Percentiles rank a stretch among this genome's conserved stretches.
Evolutionary conservation across 1,140 invertebrate genomes (phyloP).

Genomic region (Drosophila insularis): DNA sequence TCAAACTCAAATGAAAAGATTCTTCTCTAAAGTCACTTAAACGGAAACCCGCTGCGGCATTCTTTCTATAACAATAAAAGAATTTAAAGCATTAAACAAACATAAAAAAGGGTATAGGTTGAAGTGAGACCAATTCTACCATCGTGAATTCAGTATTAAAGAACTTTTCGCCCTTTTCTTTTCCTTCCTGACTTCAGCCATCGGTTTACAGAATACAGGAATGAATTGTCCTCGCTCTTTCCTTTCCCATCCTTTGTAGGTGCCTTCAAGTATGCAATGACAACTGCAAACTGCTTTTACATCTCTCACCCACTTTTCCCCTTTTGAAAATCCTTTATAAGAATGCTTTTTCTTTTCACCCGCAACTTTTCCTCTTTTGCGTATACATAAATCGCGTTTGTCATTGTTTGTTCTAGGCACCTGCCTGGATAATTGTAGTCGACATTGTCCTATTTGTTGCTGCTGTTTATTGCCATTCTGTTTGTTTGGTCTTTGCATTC

Average conservation of each 20-base stretch:
- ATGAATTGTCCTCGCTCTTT: conserved; percentile 27
- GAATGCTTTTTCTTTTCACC: conserved; percentile 33
- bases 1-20: too few species aligned
- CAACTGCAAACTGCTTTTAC: conserved; percentile 24
- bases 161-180: conserved; percentile 13
- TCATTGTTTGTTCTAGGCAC: conserved; percentile 44
- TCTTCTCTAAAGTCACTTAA: too few species aligned
- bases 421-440: conserved; percentile 50
- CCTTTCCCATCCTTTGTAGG: background rate
- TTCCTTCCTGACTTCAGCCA: conserved; percentile 31
- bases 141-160: conserved; percentile 2
- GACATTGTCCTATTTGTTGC: conserved; percentile 46
- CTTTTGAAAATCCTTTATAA: conserved; percentile 28
- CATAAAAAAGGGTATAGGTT: background rate
- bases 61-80: too few species aligned
- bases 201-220: conserved; percentile 46
- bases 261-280: background rate
- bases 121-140: background rate
- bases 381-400: conserved; percentile 37
- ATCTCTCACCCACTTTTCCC: conserved; percentile 3
- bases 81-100: background rate
- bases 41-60: too few species aligned
- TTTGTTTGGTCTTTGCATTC: conserved; percentile 2
- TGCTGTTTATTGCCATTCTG: conserved; percentile 19
- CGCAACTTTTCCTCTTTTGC: conserved; percentile 14